Base-by-base conservation (phyloP, 1,140 invertebrate genomes). In the Penaeus chinensis region DNA sequence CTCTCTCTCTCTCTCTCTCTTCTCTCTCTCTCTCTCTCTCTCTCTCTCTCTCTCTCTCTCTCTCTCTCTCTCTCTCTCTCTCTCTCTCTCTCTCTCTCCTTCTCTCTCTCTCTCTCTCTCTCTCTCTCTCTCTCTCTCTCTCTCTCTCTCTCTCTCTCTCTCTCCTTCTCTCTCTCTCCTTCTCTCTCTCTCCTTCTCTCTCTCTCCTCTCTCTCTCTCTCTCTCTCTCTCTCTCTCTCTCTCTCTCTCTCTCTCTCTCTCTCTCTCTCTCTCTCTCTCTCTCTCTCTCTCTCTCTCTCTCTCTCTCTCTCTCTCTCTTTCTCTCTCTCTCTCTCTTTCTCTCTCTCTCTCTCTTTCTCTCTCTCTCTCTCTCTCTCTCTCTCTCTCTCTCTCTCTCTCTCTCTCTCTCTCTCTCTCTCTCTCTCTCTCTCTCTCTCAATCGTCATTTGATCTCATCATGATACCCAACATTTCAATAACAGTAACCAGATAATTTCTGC, bases 361-460 rank as follows among this genome's bases (percentile, higher is more conserved):
- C 18, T 32, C 66, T 32, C 66, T 71, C 32, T 32, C 66, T 32
- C 20, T 71, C 32, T 71, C 32, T 32, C 66, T 71, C 66, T 71
- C 10, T 71, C 66, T 24, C 24, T 24, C 24, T 24, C 24, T 24
- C 65, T 22, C 24, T 66, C 65, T 24, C 11, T 66, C 24, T 66
- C 65, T 24, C 65, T 24, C 24, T 66, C 65, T 24, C 65, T 24
- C 24, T 66, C 20, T 24, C 65, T 66, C 24, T 24, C 65, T 24
- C 65, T 66, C 24, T 66, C 65, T 24, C 65, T 42, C 37, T 42
- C 24, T 42, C 37, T 42, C 37, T 89, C 86, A 65, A 60, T 79
- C 88, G 47, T 77, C 82, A 82, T 42, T 42, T 42, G 37, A 42
- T 42, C 37, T 42, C 7, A 42, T 8, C 7, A 3, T 42, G 37